Conservation (phyloP, 1,140 invertebrate genomes). For the Yoshiicerus persimilis region DNA sequence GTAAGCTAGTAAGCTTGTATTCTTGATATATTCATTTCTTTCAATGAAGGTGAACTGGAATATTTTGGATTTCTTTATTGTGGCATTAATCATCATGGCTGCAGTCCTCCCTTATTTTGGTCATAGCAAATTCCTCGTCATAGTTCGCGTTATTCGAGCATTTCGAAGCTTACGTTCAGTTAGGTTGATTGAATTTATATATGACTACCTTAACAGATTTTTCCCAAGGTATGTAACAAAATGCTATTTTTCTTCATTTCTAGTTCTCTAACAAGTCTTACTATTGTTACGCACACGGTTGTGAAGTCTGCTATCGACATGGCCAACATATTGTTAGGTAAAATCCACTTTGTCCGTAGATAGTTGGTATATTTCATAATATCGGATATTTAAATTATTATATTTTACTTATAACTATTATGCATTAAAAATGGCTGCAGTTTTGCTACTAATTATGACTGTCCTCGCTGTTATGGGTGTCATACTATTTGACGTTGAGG, state of each 20-base stretch:
- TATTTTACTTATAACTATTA: no score
- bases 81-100: constrained; percentile 46
- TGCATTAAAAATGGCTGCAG: no score
- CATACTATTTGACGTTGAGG: constrained; percentile 46
- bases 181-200: constrained; percentile 6
- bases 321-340: constrained; percentile 48
- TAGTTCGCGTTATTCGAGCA: constrained; percentile 50
- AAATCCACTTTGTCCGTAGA: no score
- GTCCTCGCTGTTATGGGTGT: constrained; percentile 48
- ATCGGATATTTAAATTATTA: no score
- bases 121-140: constrained; percentile 33
- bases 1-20: no score
- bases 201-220: not conserved
- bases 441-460: constrained; percentile 49
- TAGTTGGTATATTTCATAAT: no score
- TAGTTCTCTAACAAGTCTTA: constrained; percentile 41
- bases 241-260: not conserved
- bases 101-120: constrained; percentile 18
- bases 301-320: constrained; percentile 50
- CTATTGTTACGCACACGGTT: constrained; percentile 47
- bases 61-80: constrained; percentile 50
- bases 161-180: constrained; percentile 49
- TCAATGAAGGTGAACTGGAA: constrained; percentile 48
- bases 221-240: not conserved
- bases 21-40: no score